phyloP scores from a whole-genome alignment of 2,888 invertebrate species.

The Tetragnatha montana region DNA sequence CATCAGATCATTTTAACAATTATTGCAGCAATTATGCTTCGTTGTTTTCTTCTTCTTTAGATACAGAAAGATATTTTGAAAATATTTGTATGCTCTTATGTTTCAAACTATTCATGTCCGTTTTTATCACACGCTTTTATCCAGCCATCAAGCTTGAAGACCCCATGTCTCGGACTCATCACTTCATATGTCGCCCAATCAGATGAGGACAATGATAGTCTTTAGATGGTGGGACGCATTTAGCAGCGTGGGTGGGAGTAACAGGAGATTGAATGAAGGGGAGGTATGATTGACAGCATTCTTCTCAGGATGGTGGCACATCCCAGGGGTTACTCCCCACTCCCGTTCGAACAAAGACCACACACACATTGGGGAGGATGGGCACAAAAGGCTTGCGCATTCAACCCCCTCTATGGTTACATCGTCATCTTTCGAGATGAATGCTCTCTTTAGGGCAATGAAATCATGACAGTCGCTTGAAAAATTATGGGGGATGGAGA shows the following conservation, averaged over 20 bases:
- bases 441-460: conserved; percentile 41
- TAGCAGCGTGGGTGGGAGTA: conserved; percentile 30
- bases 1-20: too few relatives aligned
- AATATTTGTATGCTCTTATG: too few relatives aligned
- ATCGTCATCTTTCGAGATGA: conserved; percentile 54
- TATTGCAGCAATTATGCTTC: too few relatives aligned
- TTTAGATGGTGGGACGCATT: conserved; percentile 1
- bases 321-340: conserved; percentile 28
- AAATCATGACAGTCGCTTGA: conserved; percentile 41
- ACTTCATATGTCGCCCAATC: neutral
- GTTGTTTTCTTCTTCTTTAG: too few relatives aligned
- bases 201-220: conserved; percentile 13
- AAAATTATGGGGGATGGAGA: conserved; percentile 6
- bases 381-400: conserved; percentile 35
- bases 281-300: conserved; percentile 52
- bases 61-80: too few relatives aligned
- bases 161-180: neutral
- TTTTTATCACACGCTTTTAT: too few relatives aligned
- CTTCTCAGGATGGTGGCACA: conserved; percentile 7
- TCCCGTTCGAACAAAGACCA: conserved; percentile 53
- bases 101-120: too few relatives aligned
- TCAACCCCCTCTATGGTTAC: conserved; percentile 10
- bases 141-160: neutral
- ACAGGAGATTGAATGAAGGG: conserved; percentile 35
- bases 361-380: conserved; percentile 26